Conservation (phyloP, 2,113 vertebrate species). For the Piaya cayana region DNA sequence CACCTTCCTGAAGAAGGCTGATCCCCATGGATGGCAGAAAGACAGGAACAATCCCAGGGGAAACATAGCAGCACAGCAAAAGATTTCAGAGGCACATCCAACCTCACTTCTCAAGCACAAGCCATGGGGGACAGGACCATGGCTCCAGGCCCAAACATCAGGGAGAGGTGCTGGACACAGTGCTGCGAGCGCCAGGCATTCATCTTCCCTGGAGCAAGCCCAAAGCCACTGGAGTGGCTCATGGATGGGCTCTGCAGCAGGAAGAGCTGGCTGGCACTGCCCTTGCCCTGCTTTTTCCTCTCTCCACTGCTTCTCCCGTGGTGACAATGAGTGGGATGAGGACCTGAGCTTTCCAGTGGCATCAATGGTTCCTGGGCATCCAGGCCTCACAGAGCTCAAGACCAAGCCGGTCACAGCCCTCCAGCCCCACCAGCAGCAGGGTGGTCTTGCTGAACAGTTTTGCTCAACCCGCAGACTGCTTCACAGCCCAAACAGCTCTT, state of each 20-base stretch:
- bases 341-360: background rate
- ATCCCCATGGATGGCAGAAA: background rate
- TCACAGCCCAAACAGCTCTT: background rate
- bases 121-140: background rate
- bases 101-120: background rate
- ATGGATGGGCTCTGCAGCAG: background rate
- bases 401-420: background rate
- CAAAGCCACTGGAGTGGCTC: background rate
- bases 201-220: background rate
- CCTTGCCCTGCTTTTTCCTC: background rate
- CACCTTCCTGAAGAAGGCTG: background rate
- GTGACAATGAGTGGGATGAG: background rate
- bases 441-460: background rate
- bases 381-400: background rate
- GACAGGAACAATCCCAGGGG: background rate
- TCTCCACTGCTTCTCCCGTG: background rate
- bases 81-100: background rate
- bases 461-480: background rate
- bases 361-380: background rate
- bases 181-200: background rate
- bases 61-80: background rate
- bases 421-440: background rate
- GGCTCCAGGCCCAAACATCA: background rate
- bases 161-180: background rate
- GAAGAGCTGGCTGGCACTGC: background rate